These are phyloP conservation scores for Spodoptera picta DNA, from an alignment of 2,888 invertebrate genomes.

Conservation along the genomic window DNA sequence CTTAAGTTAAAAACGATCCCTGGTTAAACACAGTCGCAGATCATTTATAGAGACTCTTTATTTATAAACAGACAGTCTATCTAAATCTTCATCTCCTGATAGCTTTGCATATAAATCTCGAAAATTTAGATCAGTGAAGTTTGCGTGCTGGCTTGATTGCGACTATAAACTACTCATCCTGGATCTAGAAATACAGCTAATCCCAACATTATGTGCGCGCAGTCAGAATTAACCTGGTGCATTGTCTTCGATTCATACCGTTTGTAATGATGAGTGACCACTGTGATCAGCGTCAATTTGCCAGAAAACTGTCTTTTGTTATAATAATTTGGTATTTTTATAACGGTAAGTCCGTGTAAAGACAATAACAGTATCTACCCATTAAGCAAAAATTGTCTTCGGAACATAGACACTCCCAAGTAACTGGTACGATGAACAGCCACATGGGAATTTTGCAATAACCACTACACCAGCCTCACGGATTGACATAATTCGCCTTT, in stretches of 20 bases:
- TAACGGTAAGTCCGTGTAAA: conserved; percentile 27
- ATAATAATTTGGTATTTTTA: conserved; percentile 12
- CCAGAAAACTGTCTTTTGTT: conserved; percentile 13
- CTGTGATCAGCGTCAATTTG: conserved; percentile 29
- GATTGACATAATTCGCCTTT: conserved; percentile 40
- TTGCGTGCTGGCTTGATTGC: conserved; percentile 57
- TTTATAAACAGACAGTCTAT: conserved; percentile 43
- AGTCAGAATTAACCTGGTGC: conserved; percentile 23
- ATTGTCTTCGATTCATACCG: conserved; percentile 36
- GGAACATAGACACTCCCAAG: conserved; percentile 14
- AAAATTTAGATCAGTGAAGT: conserved; percentile 56
- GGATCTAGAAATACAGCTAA: conserved; percentile 52
- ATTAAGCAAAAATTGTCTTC: conserved; percentile 17
- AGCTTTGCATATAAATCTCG: conserved; percentile 54
- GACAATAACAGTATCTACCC: conserved; percentile 11
- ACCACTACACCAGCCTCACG: conserved; percentile 5
- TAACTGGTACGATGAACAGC: conserved; percentile 13
- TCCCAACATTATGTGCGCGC: conserved; percentile 49
- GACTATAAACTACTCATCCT: conserved; percentile 54
- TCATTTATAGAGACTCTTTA: conserved; percentile 37
- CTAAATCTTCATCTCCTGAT: conserved; percentile 55
- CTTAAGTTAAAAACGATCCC: conserved; percentile 30
- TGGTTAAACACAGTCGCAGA: conserved; percentile 26
- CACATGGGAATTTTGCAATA: conserved; percentile 22
- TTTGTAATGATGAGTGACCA: conserved; percentile 21